phyloP scores from a whole-genome alignment of 1,140 invertebrate species.

The Aplysia californica region DNA sequence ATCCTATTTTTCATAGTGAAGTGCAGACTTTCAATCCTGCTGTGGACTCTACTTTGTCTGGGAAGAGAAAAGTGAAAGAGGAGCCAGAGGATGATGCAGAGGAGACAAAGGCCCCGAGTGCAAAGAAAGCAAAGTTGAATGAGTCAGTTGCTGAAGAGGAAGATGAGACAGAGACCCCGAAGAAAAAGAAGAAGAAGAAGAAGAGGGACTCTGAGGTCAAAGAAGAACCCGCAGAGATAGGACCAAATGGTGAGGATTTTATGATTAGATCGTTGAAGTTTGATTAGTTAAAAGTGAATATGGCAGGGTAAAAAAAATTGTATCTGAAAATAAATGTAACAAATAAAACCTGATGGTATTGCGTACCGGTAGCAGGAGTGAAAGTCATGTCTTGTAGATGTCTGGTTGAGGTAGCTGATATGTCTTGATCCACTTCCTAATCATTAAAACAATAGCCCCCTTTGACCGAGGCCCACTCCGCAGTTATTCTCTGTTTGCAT shows the following conservation, averaged over 20 bases:
- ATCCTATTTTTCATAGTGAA: background rate
- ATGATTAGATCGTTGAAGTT: background rate
- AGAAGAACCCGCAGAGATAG: background rate
- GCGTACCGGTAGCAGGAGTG: background rate
- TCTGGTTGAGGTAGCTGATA: background rate
- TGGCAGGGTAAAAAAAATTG: background rate
- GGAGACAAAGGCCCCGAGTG: constrained; percentile 20
- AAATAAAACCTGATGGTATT: background rate
- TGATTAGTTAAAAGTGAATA: background rate
- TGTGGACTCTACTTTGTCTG: constrained; percentile 1
- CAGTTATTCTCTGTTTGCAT: too few species aligned
- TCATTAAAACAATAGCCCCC: background rate
- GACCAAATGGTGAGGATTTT: background rate
- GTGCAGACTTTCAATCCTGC: constrained; percentile 5
- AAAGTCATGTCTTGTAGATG: background rate
- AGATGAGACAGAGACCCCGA: background rate
- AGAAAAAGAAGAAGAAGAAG: constrained; percentile 35
- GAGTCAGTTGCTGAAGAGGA: background rate
- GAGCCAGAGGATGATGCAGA: constrained; percentile 33
- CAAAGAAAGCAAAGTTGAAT: constrained; percentile 28
- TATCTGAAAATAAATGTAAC: background rate
- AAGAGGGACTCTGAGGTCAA: background rate
- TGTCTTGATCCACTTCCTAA: background rate
- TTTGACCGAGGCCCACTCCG: too few species aligned
- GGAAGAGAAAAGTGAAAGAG: constrained; percentile 26